phyloP scores from a whole-genome alignment of 2,113 vertebrate genomes.

The Sander vitreus region DNA sequence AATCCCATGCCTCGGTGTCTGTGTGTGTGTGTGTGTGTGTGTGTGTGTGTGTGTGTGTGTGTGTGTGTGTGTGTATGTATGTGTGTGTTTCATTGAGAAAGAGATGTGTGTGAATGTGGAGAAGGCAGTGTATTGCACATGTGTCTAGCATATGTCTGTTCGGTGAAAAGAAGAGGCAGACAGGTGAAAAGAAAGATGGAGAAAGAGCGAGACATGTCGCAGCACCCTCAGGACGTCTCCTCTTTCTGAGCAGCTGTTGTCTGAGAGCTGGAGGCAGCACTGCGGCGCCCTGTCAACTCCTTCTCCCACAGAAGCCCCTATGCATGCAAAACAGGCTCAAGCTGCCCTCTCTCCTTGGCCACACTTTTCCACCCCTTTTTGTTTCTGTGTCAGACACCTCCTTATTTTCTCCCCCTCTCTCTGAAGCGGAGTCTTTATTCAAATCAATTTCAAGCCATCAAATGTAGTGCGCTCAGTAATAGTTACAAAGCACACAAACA shows the following conservation, averaged over 20 bases:
- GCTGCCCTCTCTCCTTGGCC: conserved; percentile 72
- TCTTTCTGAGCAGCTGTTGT: conserved; percentile 83
- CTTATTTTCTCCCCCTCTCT: conserved; percentile 39
- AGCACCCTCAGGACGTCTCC: conserved; percentile 75
- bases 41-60: not conserved
- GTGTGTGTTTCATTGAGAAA: conserved; percentile 13
- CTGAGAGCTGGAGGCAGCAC: conserved; percentile 79
- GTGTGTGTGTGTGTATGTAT: not conserved
- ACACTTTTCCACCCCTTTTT: conserved; percentile 45
- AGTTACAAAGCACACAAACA: conserved; percentile 49
- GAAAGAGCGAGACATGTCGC: conserved; percentile 70
- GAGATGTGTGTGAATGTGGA: not conserved
- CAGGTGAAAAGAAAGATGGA: conserved; percentile 72
- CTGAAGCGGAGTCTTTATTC: conserved; percentile 51
- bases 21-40: not conserved
- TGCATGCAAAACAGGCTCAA: conserved; percentile 80
- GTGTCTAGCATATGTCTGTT: conserved; percentile 51
- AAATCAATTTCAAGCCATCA: conserved; percentile 72
- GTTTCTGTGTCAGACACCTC: conserved; percentile 48
- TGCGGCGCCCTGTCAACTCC: conserved; percentile 79
- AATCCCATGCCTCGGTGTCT: conserved; percentile 3
- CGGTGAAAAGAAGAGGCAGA: conserved; percentile 59
- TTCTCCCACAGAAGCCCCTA: conserved; percentile 64
- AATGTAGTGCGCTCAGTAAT: conserved; percentile 22
- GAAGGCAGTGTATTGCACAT: conserved; percentile 20